A percentile compares a stretch with the other conserved stretches of the same genome.
These are phyloP conservation scores for Aethes cnicana DNA, from an alignment of 2,888 invertebrate species.

Conservation along the genomic window DNA sequence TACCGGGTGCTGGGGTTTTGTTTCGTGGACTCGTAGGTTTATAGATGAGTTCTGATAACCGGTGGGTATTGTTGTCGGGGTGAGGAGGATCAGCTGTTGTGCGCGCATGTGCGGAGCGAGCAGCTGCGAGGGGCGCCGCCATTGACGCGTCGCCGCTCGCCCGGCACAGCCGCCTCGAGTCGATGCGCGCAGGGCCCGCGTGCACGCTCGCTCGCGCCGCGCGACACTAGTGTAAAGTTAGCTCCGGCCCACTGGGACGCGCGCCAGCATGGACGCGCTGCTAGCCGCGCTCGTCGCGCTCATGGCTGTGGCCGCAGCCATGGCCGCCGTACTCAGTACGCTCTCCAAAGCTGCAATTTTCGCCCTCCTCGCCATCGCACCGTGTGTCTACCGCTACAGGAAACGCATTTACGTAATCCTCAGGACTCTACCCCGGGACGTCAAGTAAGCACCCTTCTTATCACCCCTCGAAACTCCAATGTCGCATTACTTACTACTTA, in stretches of 20 bases:
- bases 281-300: conserved; percentile 77
- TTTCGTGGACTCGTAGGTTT: conserved; percentile 6
- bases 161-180: conserved; percentile 40
- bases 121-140: conserved; percentile 57
- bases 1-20: background rate
- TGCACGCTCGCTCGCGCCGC: conserved; percentile 48
- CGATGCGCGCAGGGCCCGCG: conserved; percentile 49
- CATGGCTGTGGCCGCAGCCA: conserved; percentile 79
- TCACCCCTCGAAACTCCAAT: conserved; percentile 7
- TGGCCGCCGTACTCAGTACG: conserved; percentile 83
- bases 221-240: conserved; percentile 50
- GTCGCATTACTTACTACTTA: too few relatives aligned
- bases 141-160: conserved; percentile 45
- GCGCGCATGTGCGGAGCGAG: conserved; percentile 78
- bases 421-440: conserved; percentile 85
- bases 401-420: conserved; percentile 83
- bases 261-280: conserved; percentile 79
- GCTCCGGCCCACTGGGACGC: conserved; percentile 68
- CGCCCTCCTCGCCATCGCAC: conserved; percentile 79
- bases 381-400: conserved; percentile 81
- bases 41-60: background rate
- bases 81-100: conserved; percentile 68
- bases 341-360: conserved; percentile 89
- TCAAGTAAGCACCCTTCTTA: conserved; percentile 79
- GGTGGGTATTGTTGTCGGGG: conserved; percentile 25